Evolutionary conservation across 2,888 invertebrate species (phyloP).

Genomic region (Stenolophus ochropezus): DNA sequence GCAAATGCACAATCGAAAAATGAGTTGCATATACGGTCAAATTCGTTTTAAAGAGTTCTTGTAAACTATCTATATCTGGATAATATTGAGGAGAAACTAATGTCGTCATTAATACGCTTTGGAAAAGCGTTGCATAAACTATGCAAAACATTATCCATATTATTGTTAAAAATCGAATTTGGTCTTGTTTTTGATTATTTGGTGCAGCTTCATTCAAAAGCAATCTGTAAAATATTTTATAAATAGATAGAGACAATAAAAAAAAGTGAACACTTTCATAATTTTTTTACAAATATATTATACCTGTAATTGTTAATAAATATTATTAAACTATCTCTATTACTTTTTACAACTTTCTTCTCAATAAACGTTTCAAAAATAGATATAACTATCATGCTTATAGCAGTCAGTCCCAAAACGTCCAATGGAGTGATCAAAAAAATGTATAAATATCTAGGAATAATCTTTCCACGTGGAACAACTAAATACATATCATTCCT

Average conservation of each 20-base stretch:
- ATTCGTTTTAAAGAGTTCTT: conserved; percentile 50
- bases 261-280: too few species aligned
- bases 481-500: conserved; percentile 53
- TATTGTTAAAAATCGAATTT: conserved; percentile 33
- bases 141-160: conserved; percentile 51
- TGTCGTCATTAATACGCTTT: conserved; percentile 42
- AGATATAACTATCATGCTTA: conserved; percentile 1
- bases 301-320: conserved; percentile 56
- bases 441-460: conserved; percentile 54
- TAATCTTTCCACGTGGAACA: conserved; percentile 31
- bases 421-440: conserved; percentile 41
- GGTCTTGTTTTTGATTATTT: background rate
- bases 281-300: too few species aligned
- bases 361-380: conserved; percentile 3
- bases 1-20: conserved; percentile 12
- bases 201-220: conserved; percentile 46
- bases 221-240: conserved; percentile 29
- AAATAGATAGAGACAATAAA: background rate
- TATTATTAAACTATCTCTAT: conserved; percentile 14
- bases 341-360: background rate
- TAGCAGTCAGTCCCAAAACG: conserved; percentile 36
- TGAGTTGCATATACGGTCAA: conserved; percentile 24
- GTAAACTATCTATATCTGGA: conserved; percentile 39
- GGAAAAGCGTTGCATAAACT: conserved; percentile 51
- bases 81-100: conserved; percentile 50